These are phyloP conservation scores for Micromesistius poutassou DNA, from an alignment of 2,797 vertebrate genomes.

Conservation along the genomic window DNA sequence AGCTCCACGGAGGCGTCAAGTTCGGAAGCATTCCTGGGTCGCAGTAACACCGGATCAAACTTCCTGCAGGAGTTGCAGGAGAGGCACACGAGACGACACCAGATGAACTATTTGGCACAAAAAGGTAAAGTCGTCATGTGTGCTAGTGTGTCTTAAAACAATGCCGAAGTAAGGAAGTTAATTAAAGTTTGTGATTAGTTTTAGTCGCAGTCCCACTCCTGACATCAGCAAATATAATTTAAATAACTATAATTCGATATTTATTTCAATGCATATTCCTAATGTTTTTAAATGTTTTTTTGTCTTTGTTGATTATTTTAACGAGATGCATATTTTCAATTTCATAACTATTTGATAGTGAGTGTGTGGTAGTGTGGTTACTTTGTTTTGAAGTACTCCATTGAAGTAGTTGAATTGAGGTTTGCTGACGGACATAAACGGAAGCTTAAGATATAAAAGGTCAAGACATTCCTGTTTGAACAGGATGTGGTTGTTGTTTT, in stretches of 20 bases:
- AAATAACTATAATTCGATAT: too few relatives aligned
- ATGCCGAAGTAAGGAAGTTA: neutral
- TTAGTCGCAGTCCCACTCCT: too few relatives aligned
- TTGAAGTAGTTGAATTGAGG: neutral
- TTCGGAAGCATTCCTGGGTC: slow-evolving; percentile 76
- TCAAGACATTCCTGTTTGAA: neutral
- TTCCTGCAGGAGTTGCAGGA: slow-evolving; percentile 85
- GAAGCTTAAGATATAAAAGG: neutral
- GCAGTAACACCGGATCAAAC: slow-evolving; percentile 76
- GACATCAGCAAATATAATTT: too few relatives aligned
- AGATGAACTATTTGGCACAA: slow-evolving; percentile 81
- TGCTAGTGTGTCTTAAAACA: neutral
- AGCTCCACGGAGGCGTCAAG: slow-evolving; percentile 89
- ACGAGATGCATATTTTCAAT: neutral
- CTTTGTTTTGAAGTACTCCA: neutral
- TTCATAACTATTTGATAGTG: neutral
- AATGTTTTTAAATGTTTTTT: too few relatives aligned
- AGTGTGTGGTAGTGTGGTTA: neutral
- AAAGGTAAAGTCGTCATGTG: slow-evolving; percentile 73
- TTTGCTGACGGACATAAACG: neutral
- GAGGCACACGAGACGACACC: slow-evolving; percentile 79
- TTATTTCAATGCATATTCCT: too few relatives aligned
- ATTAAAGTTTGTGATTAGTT: neutral
- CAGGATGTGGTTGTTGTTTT: neutral
- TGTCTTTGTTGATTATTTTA: neutral